Conservation (phyloP, 2,888 invertebrate genomes). For the Lydus trimaculatus region DNA sequence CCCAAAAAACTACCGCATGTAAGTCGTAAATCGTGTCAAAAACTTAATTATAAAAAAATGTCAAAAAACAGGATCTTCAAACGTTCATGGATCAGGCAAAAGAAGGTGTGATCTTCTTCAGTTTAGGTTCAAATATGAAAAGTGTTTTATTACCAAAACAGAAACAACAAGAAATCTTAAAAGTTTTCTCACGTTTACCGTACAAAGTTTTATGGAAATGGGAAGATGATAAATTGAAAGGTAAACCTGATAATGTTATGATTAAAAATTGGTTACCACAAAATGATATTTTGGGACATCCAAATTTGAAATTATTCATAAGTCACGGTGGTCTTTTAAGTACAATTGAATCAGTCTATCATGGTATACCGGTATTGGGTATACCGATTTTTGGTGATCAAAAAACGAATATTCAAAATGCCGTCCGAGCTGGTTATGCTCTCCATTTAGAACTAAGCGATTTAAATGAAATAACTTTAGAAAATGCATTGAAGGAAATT, state of each 20-base stretch:
- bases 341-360: slow-evolving; percentile 64
- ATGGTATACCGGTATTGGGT: slow-evolving; percentile 63
- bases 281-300: slow-evolving; percentile 60
- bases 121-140: slow-evolving; percentile 38
- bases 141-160: slow-evolving; percentile 38
- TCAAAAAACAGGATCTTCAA: slow-evolving; percentile 35
- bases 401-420: slow-evolving; percentile 60
- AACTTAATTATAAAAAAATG: no score
- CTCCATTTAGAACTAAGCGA: slow-evolving; percentile 55
- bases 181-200: slow-evolving; percentile 65
- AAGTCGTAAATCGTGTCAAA: not conserved
- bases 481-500: slow-evolving; percentile 44
- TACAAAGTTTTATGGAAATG: slow-evolving; percentile 72
- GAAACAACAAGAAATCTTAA: slow-evolving; percentile 58
- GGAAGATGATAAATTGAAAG: slow-evolving; percentile 63
- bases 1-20: slow-evolving; percentile 17
- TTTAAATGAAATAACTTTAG: slow-evolving; percentile 57
- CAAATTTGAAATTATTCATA: slow-evolving; percentile 65
- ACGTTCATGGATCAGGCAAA: slow-evolving; percentile 39
- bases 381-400: slow-evolving; percentile 65
- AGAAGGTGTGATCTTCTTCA: slow-evolving; percentile 47
- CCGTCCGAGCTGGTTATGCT: slow-evolving; percentile 59
- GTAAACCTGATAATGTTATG: slow-evolving; percentile 66
- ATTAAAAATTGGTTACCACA: slow-evolving; percentile 74
- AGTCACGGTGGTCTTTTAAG: slow-evolving; percentile 68